Evolutionary conservation across 1,140 invertebrate genomes (phyloP).

Genomic region (Lordiphosa stackelbergi): DNA sequence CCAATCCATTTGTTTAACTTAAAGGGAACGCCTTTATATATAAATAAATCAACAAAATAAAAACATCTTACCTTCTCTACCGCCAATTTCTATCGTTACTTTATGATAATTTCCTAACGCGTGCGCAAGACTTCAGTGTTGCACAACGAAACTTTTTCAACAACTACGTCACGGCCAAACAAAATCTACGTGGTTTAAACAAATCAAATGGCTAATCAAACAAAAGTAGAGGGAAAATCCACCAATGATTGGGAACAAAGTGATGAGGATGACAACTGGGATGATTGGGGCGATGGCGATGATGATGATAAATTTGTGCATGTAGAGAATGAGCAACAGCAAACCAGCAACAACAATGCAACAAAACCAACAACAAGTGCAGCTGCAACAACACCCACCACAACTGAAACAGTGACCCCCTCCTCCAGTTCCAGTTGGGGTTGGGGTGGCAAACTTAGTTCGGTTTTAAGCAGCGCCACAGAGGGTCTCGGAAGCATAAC

Average conservation of each 20-base stretch:
- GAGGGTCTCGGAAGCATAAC: slow-evolving; percentile 86
- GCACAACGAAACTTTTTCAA: no score
- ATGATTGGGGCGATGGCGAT: slow-evolving; percentile 79
- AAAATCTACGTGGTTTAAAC: slow-evolving; percentile 47
- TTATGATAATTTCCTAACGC: no score
- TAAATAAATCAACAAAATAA: no score
- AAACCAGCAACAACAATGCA: slow-evolving; percentile 30
- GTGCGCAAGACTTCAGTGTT: no score
- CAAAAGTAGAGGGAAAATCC: slow-evolving; percentile 25
- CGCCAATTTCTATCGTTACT: no score
- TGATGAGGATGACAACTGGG: slow-evolving; percentile 80
- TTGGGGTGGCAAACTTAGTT: slow-evolving; percentile 85
- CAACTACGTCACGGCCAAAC: slow-evolving; percentile 1
- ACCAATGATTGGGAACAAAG: slow-evolving; percentile 78
- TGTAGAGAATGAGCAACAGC: slow-evolving; percentile 25
- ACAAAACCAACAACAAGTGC: slow-evolving; percentile 24
- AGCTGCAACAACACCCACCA: slow-evolving; percentile 16
- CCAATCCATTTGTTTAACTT: no score
- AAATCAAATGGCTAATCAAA: slow-evolving; percentile 51
- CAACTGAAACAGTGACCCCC: not conserved
- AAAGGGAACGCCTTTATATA: no score
- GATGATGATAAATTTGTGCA: slow-evolving; percentile 71
- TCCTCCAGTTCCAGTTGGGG: slow-evolving; percentile 15
- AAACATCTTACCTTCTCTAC: no score
- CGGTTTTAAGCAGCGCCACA: slow-evolving; percentile 85